Percentiles rank a stretch among this genome's conserved stretches.
Evolutionary conservation across 2,113 vertebrate species (phyloP).

Genomic region (Podarcis muralis): DNA sequence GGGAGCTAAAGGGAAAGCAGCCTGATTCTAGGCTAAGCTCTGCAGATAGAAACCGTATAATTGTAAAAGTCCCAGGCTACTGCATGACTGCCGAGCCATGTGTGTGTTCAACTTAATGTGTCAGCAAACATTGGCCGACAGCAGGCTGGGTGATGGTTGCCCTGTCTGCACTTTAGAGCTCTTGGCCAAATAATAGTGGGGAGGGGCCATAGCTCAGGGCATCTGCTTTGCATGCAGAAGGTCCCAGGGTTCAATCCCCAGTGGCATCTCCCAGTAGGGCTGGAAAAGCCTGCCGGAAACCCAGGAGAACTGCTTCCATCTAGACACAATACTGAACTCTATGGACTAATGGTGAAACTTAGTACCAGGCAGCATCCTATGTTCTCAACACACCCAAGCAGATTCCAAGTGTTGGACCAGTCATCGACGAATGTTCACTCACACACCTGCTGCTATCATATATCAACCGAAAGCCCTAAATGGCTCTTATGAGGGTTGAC

Average conservation of each 20-base stretch:
- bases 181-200: not conserved
- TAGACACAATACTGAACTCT: too few species aligned
- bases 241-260: not conserved
- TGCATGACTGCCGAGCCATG: too few species aligned
- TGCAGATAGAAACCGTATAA: slow-evolving; percentile 20
- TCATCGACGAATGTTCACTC: too few species aligned
- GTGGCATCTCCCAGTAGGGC: not conserved
- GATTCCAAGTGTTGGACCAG: too few species aligned
- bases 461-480: too few species aligned
- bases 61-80: slow-evolving; percentile 11
- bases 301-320: too few species aligned
- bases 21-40: slow-evolving; percentile 5
- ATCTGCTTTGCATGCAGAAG: not conserved
- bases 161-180: not conserved
- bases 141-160: not conserved
- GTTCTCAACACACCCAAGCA: too few species aligned
- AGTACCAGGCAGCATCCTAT: too few species aligned
- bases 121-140: not conserved
- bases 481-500: too few species aligned
- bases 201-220: not conserved
- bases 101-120: not conserved
- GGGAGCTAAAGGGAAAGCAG: slow-evolving; percentile 22
- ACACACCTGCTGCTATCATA: too few species aligned
- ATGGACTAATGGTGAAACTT: too few species aligned
- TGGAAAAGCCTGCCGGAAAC: too few species aligned